Evolutionary conservation across 1,140 invertebrate genomes (phyloP), one percentile per base, ranked within the genome.

Genomic region (Caenorhabditis elegans): DNA sequence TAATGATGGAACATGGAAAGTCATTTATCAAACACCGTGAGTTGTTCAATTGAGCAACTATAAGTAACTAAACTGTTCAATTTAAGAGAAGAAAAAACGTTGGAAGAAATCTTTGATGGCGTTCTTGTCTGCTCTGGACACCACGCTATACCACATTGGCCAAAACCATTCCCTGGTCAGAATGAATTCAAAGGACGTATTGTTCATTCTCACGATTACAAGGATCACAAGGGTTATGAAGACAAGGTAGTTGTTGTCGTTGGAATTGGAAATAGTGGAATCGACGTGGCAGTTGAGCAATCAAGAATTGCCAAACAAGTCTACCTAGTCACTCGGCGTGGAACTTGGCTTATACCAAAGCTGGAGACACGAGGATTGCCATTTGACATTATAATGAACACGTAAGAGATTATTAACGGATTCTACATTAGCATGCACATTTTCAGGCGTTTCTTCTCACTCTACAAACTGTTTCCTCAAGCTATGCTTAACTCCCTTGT

Each of bases 211-310:
- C 90, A 91, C 76, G 85, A 87, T 10, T 91, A 90, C 84, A 88
- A 89, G 60, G 85, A 85, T 65, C 86, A 86, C 8, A 78, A 65
- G 31, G 88, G 78, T 6, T 91, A 87, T 78, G 88, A 90, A 31
- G 88, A 89, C 39, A 90, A 90, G 76, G 85, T 82, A 8, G 89
- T 90, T n/a, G 84, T 91, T 2, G 89, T 91, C 22, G 85, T 92
- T 36, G 92, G 92, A 24, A 87, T 92, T 26, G 92, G 92, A 10
- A 92, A 92, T 85, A 92, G 91, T 8, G 91, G 90, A 22, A 90
- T 88, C 3, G 91, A 92, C 84, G 90, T 91, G 13, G 91, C 91
- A 17, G 90, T 91, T 5, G 92, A 92, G 80, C 75, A 91, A 6
- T 89, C 88, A 75, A 86, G 87, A 51, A 85, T 90, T 8, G 86